phyloP scores from a whole-genome alignment of 1,140 invertebrate species.

The Popillia japonica region DNA sequence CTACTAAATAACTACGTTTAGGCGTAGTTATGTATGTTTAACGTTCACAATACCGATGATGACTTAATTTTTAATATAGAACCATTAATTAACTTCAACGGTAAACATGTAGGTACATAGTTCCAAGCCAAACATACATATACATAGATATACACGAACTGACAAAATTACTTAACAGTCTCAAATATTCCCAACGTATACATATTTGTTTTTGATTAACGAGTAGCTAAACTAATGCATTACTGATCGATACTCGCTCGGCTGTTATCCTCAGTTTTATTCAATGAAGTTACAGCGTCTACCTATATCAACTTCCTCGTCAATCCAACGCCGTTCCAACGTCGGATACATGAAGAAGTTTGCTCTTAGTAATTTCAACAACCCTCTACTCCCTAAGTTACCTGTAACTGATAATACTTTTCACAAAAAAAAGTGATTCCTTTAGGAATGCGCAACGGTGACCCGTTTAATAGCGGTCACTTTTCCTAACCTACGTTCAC shows the following conservation, averaged over 20 bases:
- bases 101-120: not conserved
- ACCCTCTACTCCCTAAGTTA: not conserved
- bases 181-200: not conserved
- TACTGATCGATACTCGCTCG: not conserved
- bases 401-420: not conserved
- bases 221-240: not conserved
- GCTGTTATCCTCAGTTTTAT: not conserved
- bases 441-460: not conserved
- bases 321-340: not conserved
- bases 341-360: not conserved
- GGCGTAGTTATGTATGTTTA: no score
- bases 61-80: not conserved
- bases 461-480: slow-evolving; percentile 6
- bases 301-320: not conserved
- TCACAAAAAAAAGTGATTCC: not conserved
- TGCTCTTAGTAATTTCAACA: not conserved
- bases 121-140: no score
- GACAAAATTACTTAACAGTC: not conserved
- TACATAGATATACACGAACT: not conserved
- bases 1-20: no score
- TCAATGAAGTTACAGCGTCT: not conserved
- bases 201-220: not conserved
- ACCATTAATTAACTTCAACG: not conserved
- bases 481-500: slow-evolving; percentile 14
- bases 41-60: no score